Base-by-base conservation (phyloP, 2,797 vertebrate species). In the Rhabdomys pumilio region DNA sequence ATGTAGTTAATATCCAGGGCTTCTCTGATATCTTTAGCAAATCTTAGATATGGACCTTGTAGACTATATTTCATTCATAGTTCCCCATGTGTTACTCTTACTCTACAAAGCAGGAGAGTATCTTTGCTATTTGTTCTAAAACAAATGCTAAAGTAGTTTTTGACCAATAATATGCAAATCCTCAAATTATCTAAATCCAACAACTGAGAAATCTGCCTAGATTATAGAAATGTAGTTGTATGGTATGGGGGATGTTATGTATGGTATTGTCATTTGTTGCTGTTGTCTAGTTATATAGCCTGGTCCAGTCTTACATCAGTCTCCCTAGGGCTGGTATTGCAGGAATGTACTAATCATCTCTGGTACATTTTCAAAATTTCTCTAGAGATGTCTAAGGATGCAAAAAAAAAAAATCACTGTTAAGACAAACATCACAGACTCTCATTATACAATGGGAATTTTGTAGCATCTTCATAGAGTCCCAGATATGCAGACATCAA, bases 91-190 rank as follows among this genome's bases (percentile, higher is more conserved):
- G n/a, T 38, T 83, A 2, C 84, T 88, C 50, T 90, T 93, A 81
- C 44, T 85, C 19, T 22, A 59, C n/a, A 65, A 76, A 76, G 4
- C 6, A 61, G 20, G 20, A 59, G 14, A 11, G 26, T n/a, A 34
- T 77, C n/a, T 72, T 69, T 19, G 34, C 22, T 89, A 41, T 65
- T 65, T 59, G 73, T 38, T 92, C 63, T 94, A 87, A 82, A 79
- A 55, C 44, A 85, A 85, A 85, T 85, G 31, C 44, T 85, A 85
- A 67, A 67, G 67, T 24, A n/a, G 6, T 59, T 80, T 63, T 65
- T 89, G 29, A 69, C 29, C 22, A 38, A 65, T 50, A 57, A 80
- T 41, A 89, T 41, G 8, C 12, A 41, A 87, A 47, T 63, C 53
- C 24, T 55, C 44, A 83, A 72, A 57, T 72, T 24, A 55, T 86